Conservation (phyloP, 2,113 vertebrate genomes). For the Nansenia antarctica region DNA sequence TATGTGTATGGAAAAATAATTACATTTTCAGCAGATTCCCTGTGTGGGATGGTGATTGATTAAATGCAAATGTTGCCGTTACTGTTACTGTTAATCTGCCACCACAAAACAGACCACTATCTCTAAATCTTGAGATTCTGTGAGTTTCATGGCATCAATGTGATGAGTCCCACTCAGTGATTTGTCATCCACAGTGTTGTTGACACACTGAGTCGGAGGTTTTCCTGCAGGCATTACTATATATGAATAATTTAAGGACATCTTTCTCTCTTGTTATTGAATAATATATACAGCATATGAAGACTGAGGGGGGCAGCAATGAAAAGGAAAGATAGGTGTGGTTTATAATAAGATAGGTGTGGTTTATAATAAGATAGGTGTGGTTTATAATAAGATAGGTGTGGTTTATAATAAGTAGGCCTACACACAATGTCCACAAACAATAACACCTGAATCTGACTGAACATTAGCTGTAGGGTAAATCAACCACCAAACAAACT, state of each 20-base stretch:
- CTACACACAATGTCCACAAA: background rate
- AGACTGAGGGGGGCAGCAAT: background rate
- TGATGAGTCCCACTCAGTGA: background rate
- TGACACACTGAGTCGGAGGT: background rate
- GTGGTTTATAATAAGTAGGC: background rate
- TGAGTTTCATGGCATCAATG: background rate
- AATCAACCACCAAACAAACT: too few relatives aligned
- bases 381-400: background rate
- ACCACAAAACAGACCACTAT: background rate
- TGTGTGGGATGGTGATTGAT: background rate
- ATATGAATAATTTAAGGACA: conserved; percentile 9
- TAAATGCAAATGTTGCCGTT: background rate
- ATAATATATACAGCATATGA: conserved; percentile 4
- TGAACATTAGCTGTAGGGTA: background rate
- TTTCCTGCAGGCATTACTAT: background rate
- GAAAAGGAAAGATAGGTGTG: background rate
- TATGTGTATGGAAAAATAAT: background rate
- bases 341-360: background rate
- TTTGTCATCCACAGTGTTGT: background rate
- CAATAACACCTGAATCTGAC: background rate
- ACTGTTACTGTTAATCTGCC: too few relatives aligned
- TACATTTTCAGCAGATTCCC: too few relatives aligned
- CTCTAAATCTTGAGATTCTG: too few relatives aligned
- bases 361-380: background rate
- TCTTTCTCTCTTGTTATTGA: background rate